Conservation (phyloP, 2,797 vertebrate species). For the Sternotherus odoratus region DNA sequence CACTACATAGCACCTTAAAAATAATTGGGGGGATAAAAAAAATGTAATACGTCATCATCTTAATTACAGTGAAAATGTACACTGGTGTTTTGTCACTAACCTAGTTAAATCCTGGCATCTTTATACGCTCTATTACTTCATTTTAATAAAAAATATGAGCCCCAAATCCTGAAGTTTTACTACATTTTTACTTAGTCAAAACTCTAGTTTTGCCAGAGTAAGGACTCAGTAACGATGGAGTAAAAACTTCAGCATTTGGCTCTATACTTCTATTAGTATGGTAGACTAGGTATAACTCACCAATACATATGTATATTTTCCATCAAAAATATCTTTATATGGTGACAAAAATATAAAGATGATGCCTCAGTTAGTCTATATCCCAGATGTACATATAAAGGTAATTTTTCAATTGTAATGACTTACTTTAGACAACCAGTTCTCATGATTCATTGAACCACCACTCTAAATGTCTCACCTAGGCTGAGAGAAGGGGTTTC, state of each 20-base stretch:
- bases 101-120: conserved; percentile 69
- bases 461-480: conserved; percentile 13
- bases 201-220: background rate
- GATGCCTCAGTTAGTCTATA: conserved; percentile 23
- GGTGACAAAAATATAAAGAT: conserved; percentile 13
- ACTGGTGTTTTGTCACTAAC: conserved; percentile 71
- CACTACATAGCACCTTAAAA: conserved; percentile 62
- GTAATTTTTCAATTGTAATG: conserved; percentile 36
- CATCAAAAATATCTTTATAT: background rate
- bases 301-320: conserved; percentile 46
- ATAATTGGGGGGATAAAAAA: conserved; percentile 65
- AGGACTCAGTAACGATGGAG: background rate
- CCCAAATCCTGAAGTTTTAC: conserved; percentile 58
- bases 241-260: background rate
- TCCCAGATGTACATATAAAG: conserved; percentile 20
- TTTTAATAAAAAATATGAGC: conserved; percentile 61
- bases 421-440: background rate
- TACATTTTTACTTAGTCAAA: conserved; percentile 41
- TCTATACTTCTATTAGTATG: conserved; percentile 30
- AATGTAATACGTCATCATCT: conserved; percentile 51
- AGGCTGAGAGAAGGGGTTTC: background rate
- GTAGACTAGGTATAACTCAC: conserved; percentile 20
- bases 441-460: background rate
- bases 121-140: conserved; percentile 68
- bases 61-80: conserved; percentile 64